A percentile compares a stretch with the other conserved stretches of the same genome.
Evolutionary conservation across 2,888 invertebrate genomes (phyloP).

Genomic region (Epiperipatus broadwayi): DNA sequence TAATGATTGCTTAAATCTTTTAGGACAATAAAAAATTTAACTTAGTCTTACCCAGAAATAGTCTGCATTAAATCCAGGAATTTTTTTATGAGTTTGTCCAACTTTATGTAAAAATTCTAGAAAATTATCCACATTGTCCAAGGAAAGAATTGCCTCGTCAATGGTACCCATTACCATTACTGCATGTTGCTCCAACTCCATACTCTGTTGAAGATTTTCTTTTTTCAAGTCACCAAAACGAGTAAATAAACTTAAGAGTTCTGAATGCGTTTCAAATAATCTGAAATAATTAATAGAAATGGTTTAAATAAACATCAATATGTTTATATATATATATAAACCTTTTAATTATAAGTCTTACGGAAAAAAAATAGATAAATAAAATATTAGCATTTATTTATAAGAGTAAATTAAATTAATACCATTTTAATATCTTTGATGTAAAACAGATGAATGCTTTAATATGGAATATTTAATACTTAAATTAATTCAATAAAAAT

Average conservation of each 20-base stretch:
- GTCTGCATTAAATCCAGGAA: conserved; percentile 64
- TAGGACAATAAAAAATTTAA: too few relatives aligned
- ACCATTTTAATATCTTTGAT: too few relatives aligned
- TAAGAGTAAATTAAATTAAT: too few relatives aligned
- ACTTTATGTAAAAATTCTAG: conserved; percentile 60
- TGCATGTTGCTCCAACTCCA: conserved; percentile 67
- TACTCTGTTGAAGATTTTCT: conserved; percentile 56
- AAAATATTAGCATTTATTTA: too few relatives aligned
- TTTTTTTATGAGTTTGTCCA: conserved; percentile 59
- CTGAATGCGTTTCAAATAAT: conserved; percentile 64
- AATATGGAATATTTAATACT: too few relatives aligned
- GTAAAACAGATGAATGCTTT: too few relatives aligned
- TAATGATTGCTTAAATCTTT: background rate
- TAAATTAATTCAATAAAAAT: too few relatives aligned
- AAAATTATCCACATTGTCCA: conserved; percentile 67
- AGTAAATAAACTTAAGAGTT: conserved; percentile 55
- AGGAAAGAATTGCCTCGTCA: conserved; percentile 66
- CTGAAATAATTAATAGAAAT: conserved; percentile 34
- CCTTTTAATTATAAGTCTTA: too few relatives aligned
- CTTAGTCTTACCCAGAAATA: conserved; percentile 54
- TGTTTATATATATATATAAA: too few relatives aligned
- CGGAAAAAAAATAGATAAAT: too few relatives aligned
- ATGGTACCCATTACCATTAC: conserved; percentile 70
- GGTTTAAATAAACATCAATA: too few relatives aligned
- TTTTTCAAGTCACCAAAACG: conserved; percentile 57